Percentiles rank a stretch among this genome's conserved stretches.
Conservation (phyloP, 1,140 invertebrate species). For the Aphidius gifuensis region DNA sequence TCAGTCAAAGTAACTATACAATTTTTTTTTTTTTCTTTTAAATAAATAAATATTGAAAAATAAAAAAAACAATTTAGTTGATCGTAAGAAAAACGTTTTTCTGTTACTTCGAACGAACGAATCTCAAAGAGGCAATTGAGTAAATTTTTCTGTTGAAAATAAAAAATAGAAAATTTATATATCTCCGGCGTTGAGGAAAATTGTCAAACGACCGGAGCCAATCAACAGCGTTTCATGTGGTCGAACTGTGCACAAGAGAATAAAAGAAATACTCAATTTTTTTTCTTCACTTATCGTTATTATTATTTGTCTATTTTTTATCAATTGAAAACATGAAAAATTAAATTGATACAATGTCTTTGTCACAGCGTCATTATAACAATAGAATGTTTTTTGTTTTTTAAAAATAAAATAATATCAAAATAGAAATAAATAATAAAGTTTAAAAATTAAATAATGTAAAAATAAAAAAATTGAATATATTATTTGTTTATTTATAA, state of each 20-base stretch:
- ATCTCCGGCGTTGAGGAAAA: conserved; percentile 26
- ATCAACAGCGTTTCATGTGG: conserved; percentile 53
- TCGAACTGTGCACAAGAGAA: conserved; percentile 11
- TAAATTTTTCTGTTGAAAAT: conserved; percentile 47
- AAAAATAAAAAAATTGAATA: no score
- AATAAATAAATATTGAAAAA: neutral
- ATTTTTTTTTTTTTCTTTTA: neutral
- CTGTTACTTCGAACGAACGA: conserved; percentile 35
- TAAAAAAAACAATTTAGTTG: neutral
- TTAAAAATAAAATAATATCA: no score
- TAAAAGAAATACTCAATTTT: conserved; percentile 37
- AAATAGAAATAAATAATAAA: no score
- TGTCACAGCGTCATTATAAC: no score
- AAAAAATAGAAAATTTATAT: neutral
- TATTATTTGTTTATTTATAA: no score
- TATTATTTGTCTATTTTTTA: neutral
- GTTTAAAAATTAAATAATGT: no score
- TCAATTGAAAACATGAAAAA: no score
- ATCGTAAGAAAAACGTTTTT: conserved; percentile 37
- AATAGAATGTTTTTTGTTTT: no score
- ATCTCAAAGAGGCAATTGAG: conserved; percentile 55
- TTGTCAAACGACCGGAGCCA: conserved; percentile 39
- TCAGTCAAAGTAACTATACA: neutral
- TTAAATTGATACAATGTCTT: no score
- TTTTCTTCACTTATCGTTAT: conserved; percentile 24